These are phyloP conservation scores for Drosophila mojavensis DNA, from an alignment of 1,140 invertebrate species.

Conservation along the genomic window DNA sequence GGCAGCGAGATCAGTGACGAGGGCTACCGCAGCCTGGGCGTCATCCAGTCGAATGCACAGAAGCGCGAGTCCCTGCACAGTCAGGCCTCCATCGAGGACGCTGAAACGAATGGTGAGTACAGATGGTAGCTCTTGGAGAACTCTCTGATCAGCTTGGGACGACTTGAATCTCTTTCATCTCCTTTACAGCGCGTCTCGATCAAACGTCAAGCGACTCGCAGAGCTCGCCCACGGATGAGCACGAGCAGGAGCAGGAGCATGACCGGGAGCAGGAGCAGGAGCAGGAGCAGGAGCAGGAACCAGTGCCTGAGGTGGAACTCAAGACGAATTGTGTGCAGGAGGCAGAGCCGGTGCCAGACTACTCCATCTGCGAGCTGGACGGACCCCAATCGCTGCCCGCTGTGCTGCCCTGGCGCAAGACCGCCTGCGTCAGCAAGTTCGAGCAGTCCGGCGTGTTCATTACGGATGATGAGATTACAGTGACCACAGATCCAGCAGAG, in stretches of 20 bases:
- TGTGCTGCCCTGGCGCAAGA: conserved; percentile 32
- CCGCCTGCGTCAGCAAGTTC: conserved; percentile 53
- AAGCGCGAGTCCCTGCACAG: conserved; percentile 87
- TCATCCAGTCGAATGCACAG: conserved; percentile 87
- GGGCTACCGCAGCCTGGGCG: conserved; percentile 92
- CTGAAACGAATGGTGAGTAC: conserved; percentile 87
- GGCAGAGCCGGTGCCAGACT: conserved; percentile 32
- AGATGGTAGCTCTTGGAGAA: neutral
- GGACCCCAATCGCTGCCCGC: conserved; percentile 77
- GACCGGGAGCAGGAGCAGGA: conserved; percentile 6
- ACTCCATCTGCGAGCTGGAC: conserved; percentile 47
- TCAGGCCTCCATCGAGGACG: conserved; percentile 88
- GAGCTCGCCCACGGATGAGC: conserved; percentile 74
- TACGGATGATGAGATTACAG: conserved; percentile 86
- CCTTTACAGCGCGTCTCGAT: conserved; percentile 74
- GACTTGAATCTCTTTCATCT: neutral
- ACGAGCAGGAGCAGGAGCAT: conserved; percentile 22
- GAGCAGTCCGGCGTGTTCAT: conserved; percentile 83
- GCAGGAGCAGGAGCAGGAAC: conserved; percentile 22
- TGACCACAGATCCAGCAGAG: conserved; percentile 85
- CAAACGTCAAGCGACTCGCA: conserved; percentile 84
- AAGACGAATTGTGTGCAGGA: neutral
- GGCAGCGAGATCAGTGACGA: conserved; percentile 94
- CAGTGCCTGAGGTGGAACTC: conserved; percentile 6
- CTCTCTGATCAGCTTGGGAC: neutral